These are phyloP conservation scores for Knipowitschia caucasica DNA, from an alignment of 2,797 vertebrate genomes.

Conservation along the genomic window DNA sequence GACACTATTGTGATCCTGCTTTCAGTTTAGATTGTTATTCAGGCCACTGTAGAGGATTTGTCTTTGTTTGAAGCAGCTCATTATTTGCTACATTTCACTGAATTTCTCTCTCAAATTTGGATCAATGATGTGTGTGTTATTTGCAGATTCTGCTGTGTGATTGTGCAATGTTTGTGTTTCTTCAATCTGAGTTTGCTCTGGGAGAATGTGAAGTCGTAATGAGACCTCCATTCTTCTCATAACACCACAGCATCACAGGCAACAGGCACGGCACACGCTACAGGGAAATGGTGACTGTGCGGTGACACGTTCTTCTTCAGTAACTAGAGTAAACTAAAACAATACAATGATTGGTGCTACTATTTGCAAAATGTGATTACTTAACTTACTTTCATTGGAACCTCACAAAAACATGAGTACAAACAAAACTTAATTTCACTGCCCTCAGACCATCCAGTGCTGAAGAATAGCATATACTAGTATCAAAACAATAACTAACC, in stretches of 20 bases:
- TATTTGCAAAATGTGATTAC: too few relatives aligned
- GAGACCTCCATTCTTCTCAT: slow-evolving; percentile 10
- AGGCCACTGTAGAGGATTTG: slow-evolving; percentile 20
- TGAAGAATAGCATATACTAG: too few relatives aligned
- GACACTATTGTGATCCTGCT: slow-evolving; percentile 35
- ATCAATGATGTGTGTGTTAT: slow-evolving; percentile 27
- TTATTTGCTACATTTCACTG: slow-evolving; percentile 39
- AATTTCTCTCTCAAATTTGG: slow-evolving; percentile 22
- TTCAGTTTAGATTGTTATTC: slow-evolving; percentile 23
- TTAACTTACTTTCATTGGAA: too few relatives aligned
- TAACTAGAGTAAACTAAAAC: too few relatives aligned
- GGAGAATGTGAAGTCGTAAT: slow-evolving; percentile 17
- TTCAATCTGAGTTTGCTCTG: slow-evolving; percentile 6
- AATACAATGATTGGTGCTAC: too few relatives aligned
- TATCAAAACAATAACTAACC: too few relatives aligned
- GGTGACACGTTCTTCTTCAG: too few relatives aligned
- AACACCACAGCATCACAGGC: not conserved
- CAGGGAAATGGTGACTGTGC: too few relatives aligned
- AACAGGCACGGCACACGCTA: too few relatives aligned
- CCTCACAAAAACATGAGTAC: too few relatives aligned
- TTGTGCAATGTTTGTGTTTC: slow-evolving; percentile 25
- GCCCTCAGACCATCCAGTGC: too few relatives aligned
- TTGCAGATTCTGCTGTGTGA: slow-evolving; percentile 20
- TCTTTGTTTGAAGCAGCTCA: slow-evolving; percentile 36
- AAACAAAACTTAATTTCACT: too few relatives aligned